Conservation (phyloP, 2,888 invertebrate genomes). For the Cyclophora punctaria region DNA sequence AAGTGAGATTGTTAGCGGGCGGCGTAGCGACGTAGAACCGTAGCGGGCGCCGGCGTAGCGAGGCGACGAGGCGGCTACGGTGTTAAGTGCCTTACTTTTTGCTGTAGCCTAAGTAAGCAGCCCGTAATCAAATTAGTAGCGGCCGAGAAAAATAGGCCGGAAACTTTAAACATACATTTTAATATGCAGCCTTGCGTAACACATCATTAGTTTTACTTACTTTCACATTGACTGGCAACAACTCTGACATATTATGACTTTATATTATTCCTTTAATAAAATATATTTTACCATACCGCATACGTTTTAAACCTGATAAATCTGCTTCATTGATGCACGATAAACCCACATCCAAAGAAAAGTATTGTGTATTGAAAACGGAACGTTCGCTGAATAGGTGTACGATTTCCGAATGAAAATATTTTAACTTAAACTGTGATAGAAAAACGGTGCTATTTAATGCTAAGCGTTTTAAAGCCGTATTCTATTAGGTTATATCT, state of each 20-base stretch:
- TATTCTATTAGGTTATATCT: conserved; percentile 10
- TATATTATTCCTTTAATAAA: too few relatives aligned
- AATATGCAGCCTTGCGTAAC: too few relatives aligned
- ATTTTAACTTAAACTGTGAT: neutral
- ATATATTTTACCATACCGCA: too few relatives aligned
- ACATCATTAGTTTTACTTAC: too few relatives aligned
- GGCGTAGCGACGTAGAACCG: conserved; percentile 10
- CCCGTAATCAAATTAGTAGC: neutral
- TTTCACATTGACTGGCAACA: too few relatives aligned
- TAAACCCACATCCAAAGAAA: too few relatives aligned
- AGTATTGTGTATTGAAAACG: neutral
- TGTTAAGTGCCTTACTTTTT: conserved; percentile 28
- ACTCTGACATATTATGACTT: too few relatives aligned
- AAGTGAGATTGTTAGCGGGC: conserved; percentile 19
- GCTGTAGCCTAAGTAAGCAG: conserved; percentile 16
- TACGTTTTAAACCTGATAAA: too few relatives aligned
- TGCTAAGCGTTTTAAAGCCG: conserved; percentile 2
- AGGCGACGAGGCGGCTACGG: conserved; percentile 16
- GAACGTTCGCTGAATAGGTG: neutral
- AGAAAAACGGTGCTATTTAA: conserved; percentile 1
- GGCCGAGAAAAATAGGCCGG: neutral
- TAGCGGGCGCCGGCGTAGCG: conserved; percentile 18
- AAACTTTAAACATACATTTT: too few relatives aligned
- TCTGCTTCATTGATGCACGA: too few relatives aligned
- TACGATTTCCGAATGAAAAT: neutral